phyloP scores from a whole-genome alignment of 2,113 vertebrate genomes.

The Pontoporia blainvillei region DNA sequence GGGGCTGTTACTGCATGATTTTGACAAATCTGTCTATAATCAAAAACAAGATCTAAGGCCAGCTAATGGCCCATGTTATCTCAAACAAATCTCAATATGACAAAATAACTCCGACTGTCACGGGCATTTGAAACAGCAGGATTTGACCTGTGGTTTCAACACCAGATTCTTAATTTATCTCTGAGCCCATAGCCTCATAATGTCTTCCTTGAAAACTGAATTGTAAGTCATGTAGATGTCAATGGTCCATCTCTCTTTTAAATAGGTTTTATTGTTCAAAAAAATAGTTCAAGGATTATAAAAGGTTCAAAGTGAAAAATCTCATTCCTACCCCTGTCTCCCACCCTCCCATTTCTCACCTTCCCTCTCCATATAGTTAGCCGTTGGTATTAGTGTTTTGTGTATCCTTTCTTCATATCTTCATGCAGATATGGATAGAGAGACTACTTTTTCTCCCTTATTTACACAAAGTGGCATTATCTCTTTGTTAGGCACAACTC shows the following conservation, averaged over 20 bases:
- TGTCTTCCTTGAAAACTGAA: neutral
- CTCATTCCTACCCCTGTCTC: neutral
- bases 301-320: slow-evolving; percentile 8
- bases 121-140: neutral
- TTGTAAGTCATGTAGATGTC: neutral
- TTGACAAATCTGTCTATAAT: neutral
- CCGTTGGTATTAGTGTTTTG: neutral
- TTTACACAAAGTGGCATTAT: neutral
- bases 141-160: neutral
- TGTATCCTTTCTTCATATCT: neutral
- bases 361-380: neutral
- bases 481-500: neutral
- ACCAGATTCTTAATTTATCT: neutral
- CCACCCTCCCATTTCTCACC: neutral
- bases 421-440: neutral
- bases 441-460: neutral
- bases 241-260: neutral
- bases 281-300: neutral
- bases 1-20: neutral
- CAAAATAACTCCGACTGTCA: neutral
- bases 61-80: neutral
- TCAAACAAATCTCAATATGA: neutral
- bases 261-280: neutral
- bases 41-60: neutral
- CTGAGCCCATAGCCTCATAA: neutral